Base-by-base conservation (phyloP, 2,888 invertebrate species). In the Caenorhabditis virilis region DNA sequence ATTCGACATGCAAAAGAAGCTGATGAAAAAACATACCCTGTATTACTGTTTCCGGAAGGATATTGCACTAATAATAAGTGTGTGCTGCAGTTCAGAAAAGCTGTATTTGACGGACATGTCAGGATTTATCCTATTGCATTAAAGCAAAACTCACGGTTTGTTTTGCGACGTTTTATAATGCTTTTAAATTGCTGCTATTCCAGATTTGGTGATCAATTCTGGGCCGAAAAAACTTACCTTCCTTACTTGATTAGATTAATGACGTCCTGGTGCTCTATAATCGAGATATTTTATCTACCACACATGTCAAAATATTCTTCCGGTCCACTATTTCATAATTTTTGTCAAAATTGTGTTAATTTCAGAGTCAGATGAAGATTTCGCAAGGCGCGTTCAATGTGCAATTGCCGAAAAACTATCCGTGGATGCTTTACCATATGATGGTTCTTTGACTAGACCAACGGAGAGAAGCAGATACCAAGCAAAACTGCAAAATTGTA, bases 31-130 rank as follows among this genome's bases (percentile, higher is more conserved):
- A 46, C 48, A 1, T 64, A 65, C 25, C 79, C 78, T 22, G 74
- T 79, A 20, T 61, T 79, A 15, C 49, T 79, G 20, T 79, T 79
- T 45, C 79, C 79, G 9, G 79, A 79, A 35, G 77, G 77, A 16
- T 77, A 72, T 56, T 77, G 77, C 47, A 62, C 63, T 15, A 77
- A 77, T 41, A 77, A 76, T 55, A 66, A 63, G 18, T 23, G 52
- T 1, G 69, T 73, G 6, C 41, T 75, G 3, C 75, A 75, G 45
- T 71, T 71, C 43, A 43, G 75, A 33, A 75, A 75, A 52, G 72
- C 69, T 4, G 46, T 65, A 18, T 75, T 75, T 39, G 63, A 67
- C 26, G 72, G 64, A 0, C 53, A 62, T 36, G 63, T 63, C 0
- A 52, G 56, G 0, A 59, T 75, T 7, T 71, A 65, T 54, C 75